Base-by-base conservation (phyloP, 2,888 invertebrate genomes). In the Cheilosia variabilis region DNA sequence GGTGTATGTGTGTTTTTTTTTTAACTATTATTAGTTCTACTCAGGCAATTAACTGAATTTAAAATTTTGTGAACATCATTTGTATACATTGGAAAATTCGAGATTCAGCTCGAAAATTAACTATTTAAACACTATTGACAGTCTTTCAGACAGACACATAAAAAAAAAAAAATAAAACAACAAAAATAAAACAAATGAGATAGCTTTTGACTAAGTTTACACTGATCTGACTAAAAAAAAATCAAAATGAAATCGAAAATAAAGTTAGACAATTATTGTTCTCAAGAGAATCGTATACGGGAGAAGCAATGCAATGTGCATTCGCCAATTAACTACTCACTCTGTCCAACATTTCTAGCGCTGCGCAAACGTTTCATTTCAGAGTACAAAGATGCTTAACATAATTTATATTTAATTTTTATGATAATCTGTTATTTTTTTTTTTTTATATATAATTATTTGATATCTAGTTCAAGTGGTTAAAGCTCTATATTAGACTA, bases 341-440 rank as follows among this genome's bases (percentile, higher is more conserved):
- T 89, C 87, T 88, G 89, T 89, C 81, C 88, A 88, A 89, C 89
- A 88, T 88, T 81, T 89, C 88, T 87, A 87, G 88, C 87, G 71
- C 76, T 79, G 86, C 82, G 81, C 72, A 87, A 87, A 87, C 63
- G 78, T 77, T 81, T 77, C 50, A 72, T 83, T 83, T 86, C 57
- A 68, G 55, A 68, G 45, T 84, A 62, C 34, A 79, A 73, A 84
- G 79, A 86, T 80, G 75, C 76, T 79, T 76, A 71, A 76, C 66
- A 76, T 68, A 65, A 22, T 41, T 65, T 69, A 43, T 53, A 63
- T 79, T 45, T 72, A 72, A 22, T 63, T 55, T 55, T 22, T 53
- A 41, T 55, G 4, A 66, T 63, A 58, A 45, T 13, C 22, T 58
- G 31, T 31, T 31, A 1, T 55, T 57, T 71, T 22, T 31, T 7